Conservation (phyloP, 1,140 invertebrate genomes). For the Drosophila yakuba region DNA sequence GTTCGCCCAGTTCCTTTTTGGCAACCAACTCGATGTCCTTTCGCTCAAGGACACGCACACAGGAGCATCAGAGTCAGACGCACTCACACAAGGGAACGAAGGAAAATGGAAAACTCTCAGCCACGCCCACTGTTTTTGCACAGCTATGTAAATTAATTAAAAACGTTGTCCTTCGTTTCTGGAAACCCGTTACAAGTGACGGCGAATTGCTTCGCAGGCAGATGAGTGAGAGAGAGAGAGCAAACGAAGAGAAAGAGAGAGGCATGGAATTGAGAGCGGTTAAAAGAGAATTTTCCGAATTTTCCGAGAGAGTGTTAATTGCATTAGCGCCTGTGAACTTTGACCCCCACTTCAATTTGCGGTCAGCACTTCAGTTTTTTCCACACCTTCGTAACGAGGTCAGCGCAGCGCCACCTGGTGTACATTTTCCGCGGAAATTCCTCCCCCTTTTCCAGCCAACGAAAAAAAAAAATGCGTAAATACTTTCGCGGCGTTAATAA, state of each 20-base stretch:
- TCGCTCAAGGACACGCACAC: constrained; percentile 50
- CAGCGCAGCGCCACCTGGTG: constrained; percentile 33
- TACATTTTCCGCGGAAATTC: not conserved
- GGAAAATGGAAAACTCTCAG: constrained; percentile 12
- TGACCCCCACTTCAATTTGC: constrained; percentile 64
- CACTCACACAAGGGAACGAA: not conserved
- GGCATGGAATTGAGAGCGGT: not conserved
- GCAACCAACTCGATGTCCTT: constrained; percentile 58
- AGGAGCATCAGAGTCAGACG: not conserved
- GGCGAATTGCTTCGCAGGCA: constrained; percentile 53
- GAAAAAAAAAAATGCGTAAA: constrained; percentile 15
- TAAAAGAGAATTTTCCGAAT: constrained; percentile 5
- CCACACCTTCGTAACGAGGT: constrained; percentile 76
- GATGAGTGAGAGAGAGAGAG: constrained; percentile 24
- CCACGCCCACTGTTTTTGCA: constrained; percentile 19
- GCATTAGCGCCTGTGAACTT: constrained; percentile 61
- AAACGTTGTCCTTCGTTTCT: constrained; percentile 44
- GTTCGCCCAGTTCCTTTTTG: constrained; percentile 61
- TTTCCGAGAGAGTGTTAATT: constrained; percentile 65
- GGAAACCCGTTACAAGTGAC: constrained; percentile 71
- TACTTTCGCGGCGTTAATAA: constrained; percentile 63
- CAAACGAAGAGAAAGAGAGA: not conserved
- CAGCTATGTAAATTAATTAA: constrained; percentile 66
- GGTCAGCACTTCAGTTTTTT: constrained; percentile 45
- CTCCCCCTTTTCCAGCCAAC: not conserved